Evolutionary conservation across 1,140 invertebrate species (phyloP), one percentile per base, ranked within the genome.

Genomic region (Diorhabda elongata): DNA sequence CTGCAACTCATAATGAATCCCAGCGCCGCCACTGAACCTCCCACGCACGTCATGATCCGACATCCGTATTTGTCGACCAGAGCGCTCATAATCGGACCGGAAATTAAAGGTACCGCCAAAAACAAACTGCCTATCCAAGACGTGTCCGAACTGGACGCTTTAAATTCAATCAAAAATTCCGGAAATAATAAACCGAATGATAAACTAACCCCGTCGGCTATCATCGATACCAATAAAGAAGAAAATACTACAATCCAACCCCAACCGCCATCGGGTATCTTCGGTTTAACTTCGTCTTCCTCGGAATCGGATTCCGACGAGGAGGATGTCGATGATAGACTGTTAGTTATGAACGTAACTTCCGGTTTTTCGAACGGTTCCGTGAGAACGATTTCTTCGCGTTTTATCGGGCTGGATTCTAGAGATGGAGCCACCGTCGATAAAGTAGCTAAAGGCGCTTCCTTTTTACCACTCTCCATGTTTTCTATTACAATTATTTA

Each of bases 121-220:
- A 95, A 94, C 3, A 96, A 79, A 61, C 92, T 93, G 0, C 93
- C 93, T 60, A 96, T 93, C 90, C 92, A 94, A 0, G 94, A 88
- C 0, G 94, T 96, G 62, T 91, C 90, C 2, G 91, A 89, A 73
- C 93, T 93, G 44, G 88, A 89, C 56, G 90, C 90, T 5, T 87
- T 83, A 78, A 97, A 98, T 75, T 96, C 89, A 4, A 90, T 84
- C n/a, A 95, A 82, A 76, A 98, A 92, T 76, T 97, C 90, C 0
- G 91, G 90, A 75, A 93, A 95, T 9, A 98, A 86, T 0, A 97
- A 82, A 0, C 96, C 96, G 80, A 97, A 97, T 1, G 94, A 95
- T 77, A 97, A 96, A 44, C 93, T 94, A 6, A 98, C 90, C 0
- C 96, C 96, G 80, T 98, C 96, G n/a, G 94, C 93, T n/a, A 98